Conservation (phyloP, 2,888 invertebrate species). For the Nowickia ferox region DNA sequence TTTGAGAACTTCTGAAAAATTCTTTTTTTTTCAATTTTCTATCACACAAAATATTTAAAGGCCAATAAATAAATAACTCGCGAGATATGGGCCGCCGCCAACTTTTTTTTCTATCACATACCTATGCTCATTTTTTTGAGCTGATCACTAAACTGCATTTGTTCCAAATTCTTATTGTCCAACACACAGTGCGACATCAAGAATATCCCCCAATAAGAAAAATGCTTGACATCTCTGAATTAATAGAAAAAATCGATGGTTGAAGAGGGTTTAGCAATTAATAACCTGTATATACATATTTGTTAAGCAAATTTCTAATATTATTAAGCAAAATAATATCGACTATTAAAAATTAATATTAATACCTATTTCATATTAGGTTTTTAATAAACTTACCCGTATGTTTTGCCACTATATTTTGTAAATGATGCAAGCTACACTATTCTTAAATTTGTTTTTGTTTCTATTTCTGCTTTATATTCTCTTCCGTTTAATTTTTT, state of each 20-base stretch:
- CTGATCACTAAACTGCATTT: no score
- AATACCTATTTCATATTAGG: neutral
- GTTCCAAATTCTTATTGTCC: neutral
- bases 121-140: no score
- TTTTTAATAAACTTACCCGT: constrained; percentile 42
- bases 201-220: constrained; percentile 17
- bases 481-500: constrained; percentile 22
- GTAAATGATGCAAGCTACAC: constrained; percentile 26
- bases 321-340: no score
- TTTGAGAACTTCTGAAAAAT: no score
- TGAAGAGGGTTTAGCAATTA: no score
- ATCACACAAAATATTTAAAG: no score
- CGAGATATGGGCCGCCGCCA: no score
- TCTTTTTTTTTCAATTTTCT: no score
- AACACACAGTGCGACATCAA: constrained; percentile 2
- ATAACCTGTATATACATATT: no score
- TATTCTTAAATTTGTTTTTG: constrained; percentile 47
- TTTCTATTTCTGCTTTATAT: constrained; percentile 48
- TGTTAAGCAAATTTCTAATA: no score
- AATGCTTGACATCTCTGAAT: constrained; percentile 20
- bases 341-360: neutral
- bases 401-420: constrained; percentile 2
- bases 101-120: no score
- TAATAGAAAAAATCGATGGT: constrained; percentile 40
- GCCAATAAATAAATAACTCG: no score